Conservation (phyloP, 2,113 vertebrate genomes). For the Puffinus mauretanicus region DNA sequence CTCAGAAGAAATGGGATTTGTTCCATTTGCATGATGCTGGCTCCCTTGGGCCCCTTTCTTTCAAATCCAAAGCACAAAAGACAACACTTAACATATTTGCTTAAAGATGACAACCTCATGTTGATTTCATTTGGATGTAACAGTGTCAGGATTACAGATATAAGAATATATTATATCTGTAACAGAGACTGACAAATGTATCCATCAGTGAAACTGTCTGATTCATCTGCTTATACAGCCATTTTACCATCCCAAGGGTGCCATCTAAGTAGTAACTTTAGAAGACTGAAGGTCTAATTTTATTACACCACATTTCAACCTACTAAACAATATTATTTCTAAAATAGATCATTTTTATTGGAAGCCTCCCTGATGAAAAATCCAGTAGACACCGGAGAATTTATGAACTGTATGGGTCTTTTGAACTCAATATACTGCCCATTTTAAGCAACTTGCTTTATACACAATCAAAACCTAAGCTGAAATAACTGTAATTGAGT, state of each 20-base stretch:
- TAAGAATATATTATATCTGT: slow-evolving; percentile 86
- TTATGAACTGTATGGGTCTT: slow-evolving; percentile 84
- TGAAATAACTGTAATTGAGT: slow-evolving; percentile 43
- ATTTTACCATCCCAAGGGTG: slow-evolving; percentile 87
- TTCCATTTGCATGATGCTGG: slow-evolving; percentile 88
- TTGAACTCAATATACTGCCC: slow-evolving; percentile 81
- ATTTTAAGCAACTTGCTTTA: slow-evolving; percentile 80
- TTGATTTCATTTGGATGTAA: slow-evolving; percentile 94
- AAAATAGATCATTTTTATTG: slow-evolving; percentile 91
- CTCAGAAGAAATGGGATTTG: slow-evolving; percentile 89
- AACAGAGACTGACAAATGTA: slow-evolving; percentile 90
- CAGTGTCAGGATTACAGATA: slow-evolving; percentile 87
- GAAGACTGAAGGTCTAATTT: slow-evolving; percentile 89
- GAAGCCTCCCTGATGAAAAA: slow-evolving; percentile 88
- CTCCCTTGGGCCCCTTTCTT: slow-evolving; percentile 89
- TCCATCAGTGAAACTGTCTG: slow-evolving; percentile 88
- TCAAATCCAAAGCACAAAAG: slow-evolving; percentile 90
- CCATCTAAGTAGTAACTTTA: slow-evolving; percentile 86
- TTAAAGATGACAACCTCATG: slow-evolving; percentile 92
- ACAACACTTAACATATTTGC: slow-evolving; percentile 98
- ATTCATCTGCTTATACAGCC: slow-evolving; percentile 91
- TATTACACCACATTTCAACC: slow-evolving; percentile 93
- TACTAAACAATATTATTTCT: slow-evolving; percentile 91
- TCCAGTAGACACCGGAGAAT: slow-evolving; percentile 84
- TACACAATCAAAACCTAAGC: slow-evolving; percentile 58